These are phyloP conservation scores for Phocides pigmalion DNA, from an alignment of 1,140 invertebrate species.

Conservation along the genomic window DNA sequence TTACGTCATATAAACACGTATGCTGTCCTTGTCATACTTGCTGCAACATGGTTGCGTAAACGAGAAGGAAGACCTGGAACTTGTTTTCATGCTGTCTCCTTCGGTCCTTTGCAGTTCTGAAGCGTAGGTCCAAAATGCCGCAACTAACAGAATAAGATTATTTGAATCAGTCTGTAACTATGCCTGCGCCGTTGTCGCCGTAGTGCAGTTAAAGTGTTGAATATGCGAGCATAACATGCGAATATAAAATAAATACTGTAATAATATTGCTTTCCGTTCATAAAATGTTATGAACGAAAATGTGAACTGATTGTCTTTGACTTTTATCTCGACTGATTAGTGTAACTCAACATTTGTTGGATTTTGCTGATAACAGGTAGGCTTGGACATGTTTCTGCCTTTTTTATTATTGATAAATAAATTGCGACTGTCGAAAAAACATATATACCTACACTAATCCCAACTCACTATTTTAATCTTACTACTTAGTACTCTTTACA, in stretches of 20 bases:
- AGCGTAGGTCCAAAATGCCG: conserved; percentile 25
- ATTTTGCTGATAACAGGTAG: conserved; percentile 15
- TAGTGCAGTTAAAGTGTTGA: conserved; percentile 8
- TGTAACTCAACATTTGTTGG: neutral
- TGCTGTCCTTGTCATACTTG: conserved; percentile 41
- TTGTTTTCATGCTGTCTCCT: conserved; percentile 56
- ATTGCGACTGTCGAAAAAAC: neutral
- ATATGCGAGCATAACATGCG: conserved; percentile 20
- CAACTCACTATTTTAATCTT: neutral
- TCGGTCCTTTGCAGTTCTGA: conserved; percentile 25
- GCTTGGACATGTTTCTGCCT: neutral
- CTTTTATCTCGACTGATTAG: conserved; percentile 1
- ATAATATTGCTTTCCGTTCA: neutral
- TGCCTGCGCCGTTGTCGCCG: neutral
- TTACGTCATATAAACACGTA: conserved; percentile 53
- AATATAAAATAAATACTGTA: neutral
- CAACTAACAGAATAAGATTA: conserved; percentile 29
- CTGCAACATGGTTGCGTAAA: conserved; percentile 8
- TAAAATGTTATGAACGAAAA: conserved; percentile 49
- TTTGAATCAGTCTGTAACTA: conserved; percentile 29
- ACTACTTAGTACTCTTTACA: too few species aligned
- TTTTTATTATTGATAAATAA: neutral
- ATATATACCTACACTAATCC: neutral
- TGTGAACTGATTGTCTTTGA: conserved; percentile 42
- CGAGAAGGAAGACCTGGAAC: conserved; percentile 14